Evolutionary conservation across 2,888 invertebrate species (phyloP).

Genomic region (Heliconius charithonia): DNA sequence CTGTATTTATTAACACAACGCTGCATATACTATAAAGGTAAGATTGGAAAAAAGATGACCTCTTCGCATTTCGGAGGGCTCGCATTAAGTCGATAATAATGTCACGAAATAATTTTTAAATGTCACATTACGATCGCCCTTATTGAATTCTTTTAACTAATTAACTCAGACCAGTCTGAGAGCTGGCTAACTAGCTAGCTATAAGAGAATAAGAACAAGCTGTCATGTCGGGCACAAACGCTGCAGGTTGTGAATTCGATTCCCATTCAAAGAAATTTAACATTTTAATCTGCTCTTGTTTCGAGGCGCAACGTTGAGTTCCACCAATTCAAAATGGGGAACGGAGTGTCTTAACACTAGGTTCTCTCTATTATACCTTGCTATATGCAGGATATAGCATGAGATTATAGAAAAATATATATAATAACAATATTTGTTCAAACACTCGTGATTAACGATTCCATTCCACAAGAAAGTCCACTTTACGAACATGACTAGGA

Average conservation of each 20-base stretch:
- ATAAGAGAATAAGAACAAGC: background rate
- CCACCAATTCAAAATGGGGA: too few species aligned
- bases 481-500: slow-evolving; percentile 11
- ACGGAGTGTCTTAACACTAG: too few species aligned
- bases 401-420: background rate
- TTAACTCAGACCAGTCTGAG: background rate
- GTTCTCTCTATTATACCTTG: too few species aligned
- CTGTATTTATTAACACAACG: background rate
- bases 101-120: slow-evolving; percentile 3
- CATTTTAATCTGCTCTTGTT: too few species aligned
- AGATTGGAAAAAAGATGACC: background rate
- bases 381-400: too few species aligned
- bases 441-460: background rate
- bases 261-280: background rate
- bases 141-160: background rate
- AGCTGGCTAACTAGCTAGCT: background rate
- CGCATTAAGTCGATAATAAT: slow-evolving; percentile 3
- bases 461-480: slow-evolving; percentile 12
- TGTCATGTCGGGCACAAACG: background rate
- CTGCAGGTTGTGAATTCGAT: too few species aligned
- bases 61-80: background rate
- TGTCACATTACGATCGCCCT: slow-evolving; percentile 4
- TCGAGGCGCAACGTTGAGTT: too few species aligned
- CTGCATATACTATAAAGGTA: background rate
- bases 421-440: background rate